These are phyloP conservation scores for Chromobotia macracanthus DNA, from an alignment of 2,797 vertebrate species.

Conservation along the genomic window DNA sequence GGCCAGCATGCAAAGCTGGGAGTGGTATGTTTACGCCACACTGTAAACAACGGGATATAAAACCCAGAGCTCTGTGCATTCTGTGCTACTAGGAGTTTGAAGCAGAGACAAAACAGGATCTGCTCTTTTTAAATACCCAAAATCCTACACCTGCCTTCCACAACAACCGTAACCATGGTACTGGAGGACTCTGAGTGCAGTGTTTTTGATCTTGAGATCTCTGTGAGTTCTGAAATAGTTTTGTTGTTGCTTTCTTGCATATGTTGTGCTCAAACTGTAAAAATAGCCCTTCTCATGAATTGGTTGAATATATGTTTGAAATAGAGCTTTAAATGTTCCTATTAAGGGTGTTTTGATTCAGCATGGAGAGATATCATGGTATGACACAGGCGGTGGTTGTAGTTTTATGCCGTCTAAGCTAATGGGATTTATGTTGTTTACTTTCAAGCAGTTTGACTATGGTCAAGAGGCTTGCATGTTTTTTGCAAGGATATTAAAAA, in stretches of 20 bases:
- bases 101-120: neutral
- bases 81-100: constrained; percentile 14
- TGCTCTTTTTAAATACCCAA: neutral
- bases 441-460: neutral
- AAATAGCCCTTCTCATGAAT: neutral
- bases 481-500: neutral
- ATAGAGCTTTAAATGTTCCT: neutral
- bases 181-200: constrained; percentile 71
- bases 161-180: constrained; percentile 69
- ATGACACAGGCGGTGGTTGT: neutral
- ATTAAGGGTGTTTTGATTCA: neutral
- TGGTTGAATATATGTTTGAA: neutral
- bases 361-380: neutral
- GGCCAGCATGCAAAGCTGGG: constrained; percentile 48
- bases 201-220: constrained; percentile 70
- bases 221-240: constrained; percentile 69
- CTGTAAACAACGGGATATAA: constrained; percentile 57
- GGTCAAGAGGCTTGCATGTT: neutral
- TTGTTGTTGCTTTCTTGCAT: neutral
- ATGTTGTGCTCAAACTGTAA: neutral
- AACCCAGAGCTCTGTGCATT: constrained; percentile 45
- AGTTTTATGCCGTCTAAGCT: neutral
- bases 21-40: constrained; percentile 41
- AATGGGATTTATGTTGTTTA: neutral
- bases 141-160: neutral